Evolutionary conservation across 2,113 vertebrate genomes (phyloP).

Genomic region (Blennius ocellaris): DNA sequence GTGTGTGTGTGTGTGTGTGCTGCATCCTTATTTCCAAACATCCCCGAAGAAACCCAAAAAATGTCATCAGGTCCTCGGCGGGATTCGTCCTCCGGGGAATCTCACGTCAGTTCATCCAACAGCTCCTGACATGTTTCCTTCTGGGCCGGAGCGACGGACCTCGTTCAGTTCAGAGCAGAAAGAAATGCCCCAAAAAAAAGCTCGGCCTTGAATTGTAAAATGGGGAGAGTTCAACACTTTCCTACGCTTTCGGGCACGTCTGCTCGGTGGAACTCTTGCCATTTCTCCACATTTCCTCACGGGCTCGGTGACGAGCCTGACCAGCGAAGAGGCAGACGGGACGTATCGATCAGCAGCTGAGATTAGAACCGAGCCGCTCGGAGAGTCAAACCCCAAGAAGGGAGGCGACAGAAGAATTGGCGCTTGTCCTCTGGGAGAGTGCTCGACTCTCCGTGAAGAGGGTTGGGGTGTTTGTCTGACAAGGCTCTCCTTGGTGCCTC

Average conservation of each 20-base stretch:
- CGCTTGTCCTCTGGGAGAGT: slow-evolving; percentile 55
- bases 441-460: slow-evolving; percentile 58
- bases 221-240: no score
- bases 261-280: slow-evolving; percentile 59
- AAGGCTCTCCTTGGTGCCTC: slow-evolving; percentile 61
- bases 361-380: slow-evolving; percentile 66
- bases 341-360: slow-evolving; percentile 75
- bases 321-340: slow-evolving; percentile 59
- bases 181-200: no score
- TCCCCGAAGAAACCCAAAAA: neutral
- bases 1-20: no score
- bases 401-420: slow-evolving; percentile 65
- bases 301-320: slow-evolving; percentile 60
- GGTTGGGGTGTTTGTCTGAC: slow-evolving; percentile 62
- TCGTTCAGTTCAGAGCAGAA: neutral
- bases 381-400: slow-evolving; percentile 62
- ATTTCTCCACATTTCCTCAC: slow-evolving; percentile 56
- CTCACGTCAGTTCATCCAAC: neutral
- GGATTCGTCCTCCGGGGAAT: neutral
- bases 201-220: no score
- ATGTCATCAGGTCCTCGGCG: neutral
- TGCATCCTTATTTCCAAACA: no score
- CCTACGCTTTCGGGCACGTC: no score
- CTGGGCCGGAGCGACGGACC: neutral
- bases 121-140: neutral